These are phyloP conservation scores for Callipepla squamata DNA, from an alignment of 2,113 vertebrate genomes.

Conservation along the genomic window DNA sequence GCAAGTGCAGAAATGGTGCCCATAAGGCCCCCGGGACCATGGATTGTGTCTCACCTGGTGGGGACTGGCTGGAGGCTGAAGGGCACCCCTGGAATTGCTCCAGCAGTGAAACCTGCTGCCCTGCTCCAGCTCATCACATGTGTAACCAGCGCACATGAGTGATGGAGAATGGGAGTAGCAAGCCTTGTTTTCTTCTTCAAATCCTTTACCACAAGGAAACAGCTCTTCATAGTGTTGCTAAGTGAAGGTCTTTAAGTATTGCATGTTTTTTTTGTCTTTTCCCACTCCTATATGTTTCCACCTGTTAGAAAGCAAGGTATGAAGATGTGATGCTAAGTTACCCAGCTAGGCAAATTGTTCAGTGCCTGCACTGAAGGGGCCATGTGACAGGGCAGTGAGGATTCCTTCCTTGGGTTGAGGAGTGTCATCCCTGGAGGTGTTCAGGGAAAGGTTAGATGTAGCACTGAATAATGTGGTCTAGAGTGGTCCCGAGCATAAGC, in stretches of 20 bases:
- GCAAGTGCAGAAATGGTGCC: background rate
- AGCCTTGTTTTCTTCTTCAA: background rate
- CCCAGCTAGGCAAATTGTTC: background rate
- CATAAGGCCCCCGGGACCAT: accelerated
- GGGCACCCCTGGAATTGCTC: background rate
- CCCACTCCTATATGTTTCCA: background rate
- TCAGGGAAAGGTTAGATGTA: no score
- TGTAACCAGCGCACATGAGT: no score
- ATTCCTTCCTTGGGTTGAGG: background rate
- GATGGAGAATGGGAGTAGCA: background rate
- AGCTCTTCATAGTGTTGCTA: background rate
- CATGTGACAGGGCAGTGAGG: accelerated
- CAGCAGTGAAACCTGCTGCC: background rate
- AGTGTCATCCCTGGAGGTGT: background rate
- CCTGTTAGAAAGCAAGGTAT: background rate
- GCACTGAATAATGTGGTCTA: no score
- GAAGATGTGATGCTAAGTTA: background rate
- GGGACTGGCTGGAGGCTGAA: background rate
- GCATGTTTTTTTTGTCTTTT: background rate
- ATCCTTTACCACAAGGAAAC: background rate
- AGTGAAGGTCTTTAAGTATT: background rate
- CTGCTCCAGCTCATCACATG: accelerated
- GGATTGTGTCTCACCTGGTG: background rate
- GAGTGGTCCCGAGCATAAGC: no score
- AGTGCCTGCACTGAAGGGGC: background rate